Conservation (phyloP, 2,113 vertebrate species). For the Tinamus guttatus region DNA sequence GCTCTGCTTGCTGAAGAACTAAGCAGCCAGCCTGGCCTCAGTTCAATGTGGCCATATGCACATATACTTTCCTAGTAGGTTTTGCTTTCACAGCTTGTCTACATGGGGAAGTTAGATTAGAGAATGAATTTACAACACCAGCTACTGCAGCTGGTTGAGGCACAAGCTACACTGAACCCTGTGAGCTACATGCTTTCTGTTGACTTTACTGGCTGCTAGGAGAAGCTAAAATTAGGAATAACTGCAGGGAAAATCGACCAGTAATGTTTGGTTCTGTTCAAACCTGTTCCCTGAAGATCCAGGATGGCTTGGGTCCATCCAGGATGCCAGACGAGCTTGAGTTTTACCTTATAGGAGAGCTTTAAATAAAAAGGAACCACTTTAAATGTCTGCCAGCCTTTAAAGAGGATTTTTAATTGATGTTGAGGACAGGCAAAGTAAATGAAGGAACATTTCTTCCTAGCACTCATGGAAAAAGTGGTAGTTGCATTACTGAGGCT, state of each 20-base stretch:
- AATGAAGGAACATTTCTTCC: not conserved
- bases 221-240: not conserved
- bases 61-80: not conserved
- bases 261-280: not conserved
- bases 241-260: not conserved
- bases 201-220: not conserved
- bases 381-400: not conserved
- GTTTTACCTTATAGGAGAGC: not conserved
- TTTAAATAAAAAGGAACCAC: too few species aligned
- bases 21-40: not conserved
- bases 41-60: constrained; percentile 29
- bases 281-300: not conserved
- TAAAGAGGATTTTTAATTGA: not conserved
- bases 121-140: not conserved
- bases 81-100: constrained; percentile 56
- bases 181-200: not conserved
- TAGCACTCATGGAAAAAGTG: not conserved
- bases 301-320: not conserved
- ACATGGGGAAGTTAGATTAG: constrained; percentile 37
- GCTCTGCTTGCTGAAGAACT: not conserved
- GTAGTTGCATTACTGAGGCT: not conserved
- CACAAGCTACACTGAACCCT: not conserved
- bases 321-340: not conserved
- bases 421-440: not conserved
- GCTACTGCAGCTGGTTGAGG: not conserved